phyloP scores from a whole-genome alignment of 2,113 vertebrate species.

The Nibea coibor region DNA sequence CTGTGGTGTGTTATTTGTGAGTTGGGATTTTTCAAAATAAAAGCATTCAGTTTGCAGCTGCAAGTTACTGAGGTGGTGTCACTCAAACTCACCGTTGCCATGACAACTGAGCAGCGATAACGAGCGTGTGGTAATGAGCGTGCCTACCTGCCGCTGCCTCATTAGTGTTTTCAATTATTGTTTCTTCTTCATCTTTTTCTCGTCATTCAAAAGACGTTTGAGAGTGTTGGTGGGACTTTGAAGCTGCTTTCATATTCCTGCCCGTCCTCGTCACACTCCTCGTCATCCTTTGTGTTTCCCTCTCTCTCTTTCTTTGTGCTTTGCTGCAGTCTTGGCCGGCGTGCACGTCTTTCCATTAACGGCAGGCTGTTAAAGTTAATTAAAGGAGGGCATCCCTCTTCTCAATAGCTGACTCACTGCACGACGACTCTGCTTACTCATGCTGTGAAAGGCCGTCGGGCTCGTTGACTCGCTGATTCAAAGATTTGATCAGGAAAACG shows the following conservation, averaged over 20 bases:
- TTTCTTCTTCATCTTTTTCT: constrained; percentile 28
- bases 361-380: constrained; percentile 60
- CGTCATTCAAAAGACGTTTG: constrained; percentile 1
- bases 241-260: constrained; percentile 17
- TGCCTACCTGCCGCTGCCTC: not conserved
- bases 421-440: constrained; percentile 47
- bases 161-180: constrained; percentile 39
- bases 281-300: not conserved
- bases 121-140: not conserved
- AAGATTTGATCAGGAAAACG: not conserved
- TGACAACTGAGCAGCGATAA: not conserved
- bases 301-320: constrained; percentile 13
- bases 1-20: not conserved
- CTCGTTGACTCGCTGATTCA: constrained; percentile 20
- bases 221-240: constrained; percentile 38
- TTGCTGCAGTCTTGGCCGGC: constrained; percentile 69
- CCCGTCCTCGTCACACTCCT: constrained; percentile 3
- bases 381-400: constrained; percentile 63
- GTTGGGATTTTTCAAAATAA: not conserved
- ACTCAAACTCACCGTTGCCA: not conserved
- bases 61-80: not conserved
- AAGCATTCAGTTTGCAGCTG: not conserved
- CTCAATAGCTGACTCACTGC: constrained; percentile 54
- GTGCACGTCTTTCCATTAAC: constrained; percentile 15
- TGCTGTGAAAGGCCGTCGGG: not conserved